Conservation (phyloP, 2,797 vertebrate species). For the Ptychobarbus kaznakovi region DNA sequence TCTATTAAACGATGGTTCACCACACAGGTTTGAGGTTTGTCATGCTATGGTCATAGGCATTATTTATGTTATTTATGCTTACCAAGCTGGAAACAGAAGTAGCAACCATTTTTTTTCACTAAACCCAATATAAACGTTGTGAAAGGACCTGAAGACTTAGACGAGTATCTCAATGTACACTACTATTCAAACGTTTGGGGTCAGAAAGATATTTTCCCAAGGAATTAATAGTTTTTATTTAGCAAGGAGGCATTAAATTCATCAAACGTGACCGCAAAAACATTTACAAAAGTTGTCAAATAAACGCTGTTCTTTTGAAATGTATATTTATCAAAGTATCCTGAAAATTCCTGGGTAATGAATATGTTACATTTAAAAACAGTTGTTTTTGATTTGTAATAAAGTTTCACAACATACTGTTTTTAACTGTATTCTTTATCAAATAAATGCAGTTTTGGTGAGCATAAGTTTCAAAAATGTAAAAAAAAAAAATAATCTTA, state of each 20-base stretch:
- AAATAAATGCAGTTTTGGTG: neutral
- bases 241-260: neutral
- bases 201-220: neutral
- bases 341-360: neutral
- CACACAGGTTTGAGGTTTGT: neutral
- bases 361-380: neutral
- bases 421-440: neutral
- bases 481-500: neutral
- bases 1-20: neutral
- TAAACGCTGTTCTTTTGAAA: neutral
- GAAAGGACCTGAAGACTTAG: neutral
- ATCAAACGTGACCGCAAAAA: neutral
- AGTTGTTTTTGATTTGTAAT: neutral
- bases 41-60: neutral
- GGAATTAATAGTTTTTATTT: neutral
- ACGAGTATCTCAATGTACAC: neutral
- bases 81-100: neutral
- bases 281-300: neutral
- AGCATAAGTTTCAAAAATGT: too few relatives aligned
- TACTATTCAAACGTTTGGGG: neutral
- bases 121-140: neutral
- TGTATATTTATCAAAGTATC: neutral
- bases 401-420: neutral
- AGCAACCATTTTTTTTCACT: neutral
- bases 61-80: neutral